Evolutionary conservation across 2,113 vertebrate genomes (phyloP).

Genomic region (Ivindomyrus marchei): DNA sequence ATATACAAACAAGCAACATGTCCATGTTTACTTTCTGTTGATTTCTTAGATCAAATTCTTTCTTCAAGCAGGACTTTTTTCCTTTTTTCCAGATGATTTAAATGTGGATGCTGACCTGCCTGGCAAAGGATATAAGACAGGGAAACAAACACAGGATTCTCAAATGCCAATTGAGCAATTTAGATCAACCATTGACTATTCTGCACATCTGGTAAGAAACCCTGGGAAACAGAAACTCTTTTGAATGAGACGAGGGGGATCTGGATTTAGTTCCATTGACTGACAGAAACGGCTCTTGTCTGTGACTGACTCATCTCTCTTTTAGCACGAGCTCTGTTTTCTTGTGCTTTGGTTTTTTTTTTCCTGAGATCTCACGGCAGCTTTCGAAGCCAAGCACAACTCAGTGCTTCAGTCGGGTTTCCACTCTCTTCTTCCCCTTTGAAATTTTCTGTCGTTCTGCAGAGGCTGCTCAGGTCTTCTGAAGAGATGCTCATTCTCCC

Average conservation of each 20-base stretch:
- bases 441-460: neutral
- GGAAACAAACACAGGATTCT: slow-evolving; percentile 11
- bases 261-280: slow-evolving; percentile 8
- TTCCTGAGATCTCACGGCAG: neutral
- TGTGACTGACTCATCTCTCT: neutral
- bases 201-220: slow-evolving; percentile 12
- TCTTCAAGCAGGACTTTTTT: neutral
- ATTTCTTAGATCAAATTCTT: neutral
- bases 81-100: neutral
- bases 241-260: neutral
- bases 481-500: neutral
- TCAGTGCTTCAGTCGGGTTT: neutral
- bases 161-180: neutral
- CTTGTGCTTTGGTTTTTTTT: neutral
- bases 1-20: neutral
- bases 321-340: neutral
- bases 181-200: neutral
- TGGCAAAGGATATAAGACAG: slow-evolving; percentile 19
- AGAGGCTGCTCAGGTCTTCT: neutral
- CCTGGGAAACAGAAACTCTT: slow-evolving; percentile 1
- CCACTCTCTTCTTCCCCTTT: neutral
- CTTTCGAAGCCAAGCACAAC: neutral
- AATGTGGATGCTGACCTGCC: slow-evolving; percentile 23
- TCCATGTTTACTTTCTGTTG: neutral
- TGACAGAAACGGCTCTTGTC: slow-evolving; percentile 6